Percentiles rank a stretch among this genome's conserved stretches.
Conservation (phyloP, 2,113 vertebrate species). For the Phyllostomus hastatus region DNA sequence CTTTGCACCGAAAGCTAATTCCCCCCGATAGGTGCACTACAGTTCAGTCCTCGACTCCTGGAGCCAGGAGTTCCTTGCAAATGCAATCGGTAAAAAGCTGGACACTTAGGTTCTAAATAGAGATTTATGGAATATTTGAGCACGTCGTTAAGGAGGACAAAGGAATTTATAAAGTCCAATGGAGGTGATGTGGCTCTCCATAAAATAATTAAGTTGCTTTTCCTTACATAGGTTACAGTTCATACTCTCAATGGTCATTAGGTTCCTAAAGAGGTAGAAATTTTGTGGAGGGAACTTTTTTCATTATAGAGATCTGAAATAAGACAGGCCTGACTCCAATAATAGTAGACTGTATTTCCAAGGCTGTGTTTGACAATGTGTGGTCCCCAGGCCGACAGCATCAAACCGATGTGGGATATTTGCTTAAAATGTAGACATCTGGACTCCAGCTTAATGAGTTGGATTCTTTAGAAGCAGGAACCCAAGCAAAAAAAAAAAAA, state of each 20-base stretch:
- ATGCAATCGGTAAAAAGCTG: background rate
- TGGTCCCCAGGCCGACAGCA: background rate
- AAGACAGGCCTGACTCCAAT: background rate
- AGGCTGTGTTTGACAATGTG: background rate
- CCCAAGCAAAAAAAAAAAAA: background rate
- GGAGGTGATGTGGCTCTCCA: background rate
- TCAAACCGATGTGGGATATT: background rate
- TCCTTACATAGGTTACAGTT: background rate
- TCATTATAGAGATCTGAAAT: background rate
- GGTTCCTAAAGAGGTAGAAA: background rate
- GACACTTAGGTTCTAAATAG: background rate
- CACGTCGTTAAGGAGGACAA: background rate
- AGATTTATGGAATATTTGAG: background rate
- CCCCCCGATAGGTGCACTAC: background rate
- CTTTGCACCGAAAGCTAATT: background rate
- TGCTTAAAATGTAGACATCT: background rate
- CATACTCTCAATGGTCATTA: background rate
- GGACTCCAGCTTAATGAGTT: background rate
- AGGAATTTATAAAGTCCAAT: background rate
- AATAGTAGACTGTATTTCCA: background rate
- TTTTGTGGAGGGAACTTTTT: background rate
- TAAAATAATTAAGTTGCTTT: slow-evolving; percentile 23
- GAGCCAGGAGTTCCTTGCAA: background rate
- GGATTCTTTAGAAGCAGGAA: background rate
- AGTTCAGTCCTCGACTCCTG: background rate